These are phyloP conservation scores for Dendrocincla tyrannina DNA, from an alignment of 2,797 vertebrate species.

Conservation along the genomic window DNA sequence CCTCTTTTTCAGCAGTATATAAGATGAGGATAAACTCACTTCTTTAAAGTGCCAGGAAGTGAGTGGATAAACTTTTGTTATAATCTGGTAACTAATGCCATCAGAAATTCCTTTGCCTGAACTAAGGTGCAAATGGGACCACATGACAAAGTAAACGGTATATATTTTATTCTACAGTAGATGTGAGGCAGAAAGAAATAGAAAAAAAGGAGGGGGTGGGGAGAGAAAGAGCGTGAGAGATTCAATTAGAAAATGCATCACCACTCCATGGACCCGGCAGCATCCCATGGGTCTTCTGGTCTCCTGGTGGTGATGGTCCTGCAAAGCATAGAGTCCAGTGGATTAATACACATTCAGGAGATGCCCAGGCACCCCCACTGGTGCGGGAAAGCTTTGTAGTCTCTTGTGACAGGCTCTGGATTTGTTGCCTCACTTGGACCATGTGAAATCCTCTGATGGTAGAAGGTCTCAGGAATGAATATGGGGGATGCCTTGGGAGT, in stretches of 20 bases:
- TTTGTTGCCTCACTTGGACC: not conserved
- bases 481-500: not conserved
- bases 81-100: not conserved
- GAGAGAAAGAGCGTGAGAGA: not conserved
- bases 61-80: not conserved
- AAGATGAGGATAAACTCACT: not conserved
- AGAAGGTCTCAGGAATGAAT: not conserved
- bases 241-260: not conserved
- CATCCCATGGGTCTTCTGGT: not conserved
- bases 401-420: not conserved
- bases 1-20: not conserved
- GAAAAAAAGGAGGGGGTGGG: not conserved
- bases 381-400: not conserved
- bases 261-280: not conserved
- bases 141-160: not conserved
- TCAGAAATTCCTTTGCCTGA: not conserved
- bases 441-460: not conserved
- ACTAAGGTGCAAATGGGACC: not conserved
- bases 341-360: not conserved
- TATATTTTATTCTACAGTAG: not conserved
- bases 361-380: not conserved
- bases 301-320: not conserved
- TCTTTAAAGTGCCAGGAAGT: not conserved
- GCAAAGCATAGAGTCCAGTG: not conserved
- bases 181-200: not conserved